phyloP scores from a whole-genome alignment of 2,797 vertebrate species.

The Threskiornis aethiopicus region DNA sequence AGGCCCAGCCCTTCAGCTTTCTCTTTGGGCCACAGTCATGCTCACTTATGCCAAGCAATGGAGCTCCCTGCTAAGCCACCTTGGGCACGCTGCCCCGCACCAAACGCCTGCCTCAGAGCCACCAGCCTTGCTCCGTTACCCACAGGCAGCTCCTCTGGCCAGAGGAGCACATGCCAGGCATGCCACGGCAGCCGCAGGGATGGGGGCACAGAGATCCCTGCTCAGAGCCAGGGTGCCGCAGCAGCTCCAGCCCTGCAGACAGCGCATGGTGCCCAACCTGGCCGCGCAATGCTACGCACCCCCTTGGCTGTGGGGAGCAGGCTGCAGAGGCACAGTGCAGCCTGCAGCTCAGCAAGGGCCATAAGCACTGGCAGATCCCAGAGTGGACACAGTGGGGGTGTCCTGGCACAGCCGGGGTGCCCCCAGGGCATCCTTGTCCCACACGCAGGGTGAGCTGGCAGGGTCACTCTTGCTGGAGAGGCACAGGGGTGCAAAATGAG shows the following conservation, averaged over 20 bases:
- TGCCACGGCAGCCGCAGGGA: background rate
- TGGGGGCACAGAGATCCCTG: background rate
- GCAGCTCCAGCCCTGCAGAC: background rate
- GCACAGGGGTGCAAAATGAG: background rate
- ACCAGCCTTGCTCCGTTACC: background rate
- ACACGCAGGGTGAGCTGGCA: background rate
- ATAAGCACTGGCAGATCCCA: rapidly evolving
- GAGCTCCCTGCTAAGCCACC: background rate
- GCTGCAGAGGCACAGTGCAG: background rate
- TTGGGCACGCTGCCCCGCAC: background rate
- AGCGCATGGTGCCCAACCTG: rapidly evolving
- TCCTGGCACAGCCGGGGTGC: background rate
- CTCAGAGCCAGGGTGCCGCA: rapidly evolving
- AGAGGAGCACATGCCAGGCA: background rate
- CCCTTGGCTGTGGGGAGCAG: rapidly evolving
- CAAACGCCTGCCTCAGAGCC: background rate
- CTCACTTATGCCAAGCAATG: background rate
- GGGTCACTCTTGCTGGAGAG: background rate
- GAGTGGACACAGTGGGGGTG: background rate
- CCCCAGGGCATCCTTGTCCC: background rate
- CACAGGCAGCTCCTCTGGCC: background rate
- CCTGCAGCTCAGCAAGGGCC: background rate
- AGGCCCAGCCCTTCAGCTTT: background rate
- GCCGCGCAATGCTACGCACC: rapidly evolving
- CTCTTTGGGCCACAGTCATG: rapidly evolving